Evolutionary conservation across 1,140 invertebrate genomes (phyloP).

Genomic region (Odontomachus brunneus): DNA sequence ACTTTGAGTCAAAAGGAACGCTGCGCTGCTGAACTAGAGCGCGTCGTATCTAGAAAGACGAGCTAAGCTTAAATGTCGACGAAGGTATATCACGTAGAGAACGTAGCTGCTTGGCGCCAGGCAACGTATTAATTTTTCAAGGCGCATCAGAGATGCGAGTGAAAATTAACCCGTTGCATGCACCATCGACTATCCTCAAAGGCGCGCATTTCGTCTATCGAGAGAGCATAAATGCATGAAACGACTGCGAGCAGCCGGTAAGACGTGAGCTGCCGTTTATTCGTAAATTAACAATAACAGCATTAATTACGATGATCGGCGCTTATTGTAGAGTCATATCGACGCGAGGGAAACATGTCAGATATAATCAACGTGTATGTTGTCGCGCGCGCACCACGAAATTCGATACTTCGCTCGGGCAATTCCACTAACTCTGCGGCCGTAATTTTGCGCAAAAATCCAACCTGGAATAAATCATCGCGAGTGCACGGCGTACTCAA

Average conservation of each 20-base stretch:
- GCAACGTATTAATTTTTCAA: slow-evolving; percentile 66
- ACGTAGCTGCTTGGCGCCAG: slow-evolving; percentile 36
- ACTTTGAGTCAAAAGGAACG: neutral
- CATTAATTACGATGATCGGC: too few relatives aligned
- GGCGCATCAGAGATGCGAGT: slow-evolving; percentile 29
- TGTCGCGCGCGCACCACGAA: neutral
- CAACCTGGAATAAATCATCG: slow-evolving; percentile 28
- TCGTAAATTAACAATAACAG: neutral
- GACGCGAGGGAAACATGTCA: too few relatives aligned
- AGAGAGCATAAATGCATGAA: neutral
- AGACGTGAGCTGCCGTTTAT: neutral
- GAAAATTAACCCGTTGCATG: slow-evolving; percentile 36
- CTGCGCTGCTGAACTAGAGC: neutral
- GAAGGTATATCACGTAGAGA: neutral
- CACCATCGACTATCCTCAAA: slow-evolving; percentile 23
- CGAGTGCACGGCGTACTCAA: slow-evolving; percentile 27
- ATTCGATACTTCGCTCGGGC: slow-evolving; percentile 21
- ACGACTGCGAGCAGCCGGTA: neutral
- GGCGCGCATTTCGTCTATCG: neutral
- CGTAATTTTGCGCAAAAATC: slow-evolving; percentile 20
- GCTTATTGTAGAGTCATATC: too few relatives aligned
- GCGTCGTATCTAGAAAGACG: neutral
- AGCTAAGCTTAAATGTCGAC: slow-evolving; percentile 33
- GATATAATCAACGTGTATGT: neutral
- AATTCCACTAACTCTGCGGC: neutral